Evolutionary conservation across 2,113 vertebrate genomes (phyloP).

Genomic region (Sapayoa aenigma): DNA sequence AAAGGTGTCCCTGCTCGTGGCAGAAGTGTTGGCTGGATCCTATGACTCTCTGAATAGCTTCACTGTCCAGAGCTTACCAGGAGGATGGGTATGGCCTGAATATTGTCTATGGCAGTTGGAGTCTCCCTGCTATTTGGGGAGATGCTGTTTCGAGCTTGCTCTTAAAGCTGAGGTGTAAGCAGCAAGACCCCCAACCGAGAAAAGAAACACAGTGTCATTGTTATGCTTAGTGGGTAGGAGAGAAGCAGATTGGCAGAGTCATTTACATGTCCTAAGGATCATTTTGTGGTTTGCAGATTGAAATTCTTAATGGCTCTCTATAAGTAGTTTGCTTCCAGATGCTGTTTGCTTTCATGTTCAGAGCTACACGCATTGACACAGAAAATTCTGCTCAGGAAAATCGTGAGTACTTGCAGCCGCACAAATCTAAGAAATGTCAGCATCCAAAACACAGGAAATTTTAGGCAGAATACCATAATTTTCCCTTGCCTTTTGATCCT

Average conservation of each 20-base stretch:
- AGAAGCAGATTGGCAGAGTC: slow-evolving; percentile 7
- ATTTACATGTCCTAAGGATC: neutral
- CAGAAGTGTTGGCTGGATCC: neutral
- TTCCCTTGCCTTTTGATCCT: neutral
- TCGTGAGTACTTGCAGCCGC: neutral
- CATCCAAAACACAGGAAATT: neutral
- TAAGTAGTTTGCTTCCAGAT: slow-evolving; percentile 33
- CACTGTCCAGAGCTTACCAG: neutral
- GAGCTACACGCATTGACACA: neutral
- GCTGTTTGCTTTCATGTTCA: slow-evolving; percentile 8
- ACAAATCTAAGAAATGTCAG: neutral
- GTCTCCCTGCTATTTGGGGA: neutral
- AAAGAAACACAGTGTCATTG: neutral
- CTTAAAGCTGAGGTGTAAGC: neutral
- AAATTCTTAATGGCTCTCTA: slow-evolving; percentile 7
- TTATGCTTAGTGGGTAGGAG: neutral
- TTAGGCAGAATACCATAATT: neutral
- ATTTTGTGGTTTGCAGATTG: neutral
- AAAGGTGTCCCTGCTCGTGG: neutral
- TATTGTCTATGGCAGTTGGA: neutral
- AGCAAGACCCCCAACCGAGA: neutral
- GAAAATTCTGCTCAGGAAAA: neutral
- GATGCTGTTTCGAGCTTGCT: neutral
- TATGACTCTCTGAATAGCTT: neutral
- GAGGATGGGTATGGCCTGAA: neutral